Base-by-base conservation (phyloP, 2,888 invertebrate genomes). In the Conchocele bisecta region DNA sequence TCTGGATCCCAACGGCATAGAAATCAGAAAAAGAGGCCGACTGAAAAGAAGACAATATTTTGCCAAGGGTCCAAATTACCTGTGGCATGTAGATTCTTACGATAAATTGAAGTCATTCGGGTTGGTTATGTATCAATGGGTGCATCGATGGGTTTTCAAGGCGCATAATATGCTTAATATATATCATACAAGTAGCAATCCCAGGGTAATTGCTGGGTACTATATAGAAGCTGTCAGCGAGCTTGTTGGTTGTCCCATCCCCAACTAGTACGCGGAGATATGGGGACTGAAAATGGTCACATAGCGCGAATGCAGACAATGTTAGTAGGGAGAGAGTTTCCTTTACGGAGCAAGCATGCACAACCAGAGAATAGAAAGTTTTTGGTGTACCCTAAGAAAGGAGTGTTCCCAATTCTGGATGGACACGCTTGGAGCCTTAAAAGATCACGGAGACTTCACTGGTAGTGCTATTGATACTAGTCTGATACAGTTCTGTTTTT, bases 381-480 rank as follows among this genome's bases (percentile, higher is more conserved):
- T n/a, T n/a, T n/a, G n/a, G n/a, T n/a, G 70, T 1, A 57, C 63
- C 29, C 61, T 77, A 6, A 29, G 71, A 24, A 50, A 58, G 24
- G 35, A 77, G 13, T 58, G 54, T 58, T 44, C 59, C 26, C 44
- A 74, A 11, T 70, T 50, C 42, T 74, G 74, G 77, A 74, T 74
- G 2, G 58, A 63, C 3, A 11, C 33, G 15, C 65, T 77, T 11
- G 42, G 56, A 39, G 11, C 22, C 20, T 29, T 74, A 4, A 35
- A 69, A 28, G 69, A 65, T 22, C n/a, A 31, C n/a, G 72, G 68
- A 2, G 24, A 63, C 28, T 67, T 63, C 28, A 29, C 28, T 24
- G 69, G 73, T 11, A 44, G 61, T 29, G 33, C 39, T 17, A n/a
- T n/a, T n/a, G n/a, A n/a, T n/a, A n/a, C n/a, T n/a, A n/a, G n/a